Base-by-base conservation (phyloP, 2,888 invertebrate genomes). In the Drosophila greeni region DNA sequence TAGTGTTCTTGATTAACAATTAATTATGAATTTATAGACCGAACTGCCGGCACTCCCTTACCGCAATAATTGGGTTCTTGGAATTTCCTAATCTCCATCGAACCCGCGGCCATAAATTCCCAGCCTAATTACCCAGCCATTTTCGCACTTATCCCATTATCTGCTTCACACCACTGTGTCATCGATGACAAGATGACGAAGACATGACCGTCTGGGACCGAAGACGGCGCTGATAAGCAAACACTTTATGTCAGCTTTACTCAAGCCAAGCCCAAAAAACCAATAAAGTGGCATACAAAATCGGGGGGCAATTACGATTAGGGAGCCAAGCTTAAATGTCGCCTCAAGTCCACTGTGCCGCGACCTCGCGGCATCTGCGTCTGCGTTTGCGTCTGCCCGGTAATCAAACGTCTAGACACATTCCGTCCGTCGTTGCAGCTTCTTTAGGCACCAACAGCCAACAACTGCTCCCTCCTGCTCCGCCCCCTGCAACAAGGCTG, bases 381-480 rank as follows among this genome's bases (percentile, higher is more conserved):
- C 55, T 55, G 40, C 36, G 55, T 70, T 70, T 39, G 39, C 39
- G 43, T 52, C 29, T 64, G 62, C 67, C 70, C 72, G 76, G 80
- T 84, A 80, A 85, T 82, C 74, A 83, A 74, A 81, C 65, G 82
- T 82, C 82, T 82, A 82, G 82, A 82, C 82, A 80, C 70, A 65
- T 72, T 81, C 76, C 68, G 66, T 69, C 59, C 60, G 75, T 74
- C 62, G 73, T 29, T 73, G 76, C 72, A 82, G 75, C 82, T 74
- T 84, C 74, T 75, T 82, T 72, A 57, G 68, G 54, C 62, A 52
- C 55, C 66, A 70, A 59, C 61, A 51, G 42, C 33, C 54, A 40
- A 34, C 34, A 26, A 43, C 26, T 11, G 7, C 12, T 42, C 18
- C 60, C n/a, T 18, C 20, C 33, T 5, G 20, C 29, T 20, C 45